Evolutionary conservation across 2,888 invertebrate species (phyloP), one percentile per base, ranked within the genome.

Genomic region (Drosophila basisetae): DNA sequence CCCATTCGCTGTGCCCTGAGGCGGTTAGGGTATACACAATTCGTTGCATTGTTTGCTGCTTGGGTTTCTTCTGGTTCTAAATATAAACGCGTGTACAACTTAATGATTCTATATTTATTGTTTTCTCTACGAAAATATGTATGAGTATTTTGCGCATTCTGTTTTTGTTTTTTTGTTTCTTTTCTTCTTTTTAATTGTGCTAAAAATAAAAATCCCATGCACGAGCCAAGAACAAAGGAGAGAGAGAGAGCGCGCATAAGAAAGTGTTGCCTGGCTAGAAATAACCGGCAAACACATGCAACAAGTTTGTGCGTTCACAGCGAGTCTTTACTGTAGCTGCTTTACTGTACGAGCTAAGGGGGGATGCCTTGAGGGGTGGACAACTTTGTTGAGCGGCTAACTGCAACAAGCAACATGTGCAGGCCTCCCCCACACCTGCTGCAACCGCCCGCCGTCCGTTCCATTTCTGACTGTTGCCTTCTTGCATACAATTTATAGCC

Each of bases 81-180:
- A 91, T 90, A 88, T 91, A 91, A 88, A 82, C 80, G 74, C 86
- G 82, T 87, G 87, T 89, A 89, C 88, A 91, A 90, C 86, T 91
- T 89, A 91, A 91, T 91, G 91, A 91, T 89, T 91, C 90, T 90
- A 90, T 91, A 91, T 90, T 90, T 90, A 90, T 90, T 90, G 88
- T 90, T 89, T 89, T 89, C 91, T 91, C 86, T 89, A 91, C 91
- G 78, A 89, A 85, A 84, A 90, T 90, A 91, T 91, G 90, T 91
- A 77, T 72, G 86, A 83, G 90, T 83, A 89, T 91, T 91, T 91
- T 91, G 91, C 91, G 91, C 91, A 90, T 89, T 91, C 76, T 80
- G 80, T 91, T 55, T 47, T 64, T 22, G 47, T 52, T 37, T 61
- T 61, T 55, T 41, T 61, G 31, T 52, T 43, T 60, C 52, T 39